Conservation (phyloP, 92 coral and sea anemone genomes). For the Zoanthus sociatus region DNA sequence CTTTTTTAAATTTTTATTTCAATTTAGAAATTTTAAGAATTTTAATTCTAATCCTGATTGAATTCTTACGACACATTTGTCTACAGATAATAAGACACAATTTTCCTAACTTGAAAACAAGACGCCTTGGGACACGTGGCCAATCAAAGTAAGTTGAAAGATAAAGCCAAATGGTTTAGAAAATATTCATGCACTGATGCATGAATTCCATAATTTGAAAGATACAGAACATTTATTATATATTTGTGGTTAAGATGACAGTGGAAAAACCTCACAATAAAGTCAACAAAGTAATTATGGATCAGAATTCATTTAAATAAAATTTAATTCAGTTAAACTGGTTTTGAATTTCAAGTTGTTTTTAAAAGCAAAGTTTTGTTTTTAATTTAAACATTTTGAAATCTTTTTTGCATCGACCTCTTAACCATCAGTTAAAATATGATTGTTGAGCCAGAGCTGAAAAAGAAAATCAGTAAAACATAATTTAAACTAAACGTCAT, state of each 20-base stretch:
- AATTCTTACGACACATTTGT: neutral
- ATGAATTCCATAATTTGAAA: neutral
- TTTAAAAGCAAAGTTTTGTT: no score
- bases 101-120: slow-evolving; percentile 95
- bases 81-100: slow-evolving; percentile 95
- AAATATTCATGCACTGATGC: neutral
- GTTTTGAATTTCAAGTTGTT: no score
- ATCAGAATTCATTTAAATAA: neutral
- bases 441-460: neutral
- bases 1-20: neutral
- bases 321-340: neutral
- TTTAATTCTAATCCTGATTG: no score
- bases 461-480: neutral
- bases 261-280: no score
- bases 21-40: neutral
- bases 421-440: no score
- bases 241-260: no score
- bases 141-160: slow-evolving; percentile 91
- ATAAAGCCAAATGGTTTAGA: neutral
- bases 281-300: no score
- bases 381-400: no score
- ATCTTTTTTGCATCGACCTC: no score
- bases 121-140: slow-evolving; percentile 97
- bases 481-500: neutral
- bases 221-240: neutral